These are phyloP conservation scores for Hermodice carunculata DNA, from an alignment of 2,888 invertebrate genomes.

Conservation along the genomic window DNA sequence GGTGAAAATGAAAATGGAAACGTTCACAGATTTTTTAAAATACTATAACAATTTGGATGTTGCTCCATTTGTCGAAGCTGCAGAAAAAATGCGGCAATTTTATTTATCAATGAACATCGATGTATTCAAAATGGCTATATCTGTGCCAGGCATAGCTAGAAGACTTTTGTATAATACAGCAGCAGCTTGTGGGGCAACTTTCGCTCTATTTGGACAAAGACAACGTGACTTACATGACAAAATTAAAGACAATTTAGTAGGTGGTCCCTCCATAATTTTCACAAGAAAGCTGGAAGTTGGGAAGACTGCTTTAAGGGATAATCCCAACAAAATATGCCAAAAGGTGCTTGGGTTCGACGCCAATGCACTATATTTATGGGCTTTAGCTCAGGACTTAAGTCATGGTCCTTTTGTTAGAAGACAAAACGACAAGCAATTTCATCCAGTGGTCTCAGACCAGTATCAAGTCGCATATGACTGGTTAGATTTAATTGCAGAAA, in stretches of 20 bases:
- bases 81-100: background rate
- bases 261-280: constrained; percentile 12
- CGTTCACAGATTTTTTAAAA: background rate
- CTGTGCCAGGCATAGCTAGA: constrained; percentile 1
- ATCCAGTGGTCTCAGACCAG: background rate
- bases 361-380: background rate
- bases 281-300: background rate
- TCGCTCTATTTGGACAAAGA: background rate
- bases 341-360: background rate
- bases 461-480: background rate
- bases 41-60: constrained; percentile 4
- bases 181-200: too few species aligned
- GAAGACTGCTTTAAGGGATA: background rate
- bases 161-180: background rate
- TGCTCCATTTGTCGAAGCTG: constrained; percentile 9
- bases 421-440: background rate
- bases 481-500: background rate
- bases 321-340: background rate
- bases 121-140: constrained; percentile 8
- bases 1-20: background rate
- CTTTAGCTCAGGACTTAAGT: background rate
- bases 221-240: background rate
- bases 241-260: too few species aligned
- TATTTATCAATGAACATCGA: constrained; percentile 1
- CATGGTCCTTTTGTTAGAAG: background rate